Evolutionary conservation across 2,888 invertebrate genomes (phyloP).

Genomic region (Serripes groenlandicus): DNA sequence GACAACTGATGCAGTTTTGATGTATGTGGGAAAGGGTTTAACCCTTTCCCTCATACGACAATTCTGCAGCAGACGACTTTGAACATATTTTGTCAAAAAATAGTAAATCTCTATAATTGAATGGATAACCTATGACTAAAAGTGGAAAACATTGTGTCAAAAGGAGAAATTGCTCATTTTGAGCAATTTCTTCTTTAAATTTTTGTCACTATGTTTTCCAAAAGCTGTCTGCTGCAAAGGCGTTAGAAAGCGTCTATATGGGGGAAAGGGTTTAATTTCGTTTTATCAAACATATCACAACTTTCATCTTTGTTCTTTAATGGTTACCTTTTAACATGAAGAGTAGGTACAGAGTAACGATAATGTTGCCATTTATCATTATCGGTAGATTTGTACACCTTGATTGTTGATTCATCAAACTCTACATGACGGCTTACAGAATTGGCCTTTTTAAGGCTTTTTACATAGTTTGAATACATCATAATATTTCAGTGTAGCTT

Average conservation of each 20-base stretch:
- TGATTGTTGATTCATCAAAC: conserved; percentile 15
- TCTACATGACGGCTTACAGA: conserved; percentile 41
- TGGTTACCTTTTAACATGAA: conserved; percentile 21
- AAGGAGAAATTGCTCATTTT: neutral
- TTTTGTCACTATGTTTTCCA: too few relatives aligned
- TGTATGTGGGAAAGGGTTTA: too few relatives aligned
- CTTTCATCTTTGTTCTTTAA: neutral
- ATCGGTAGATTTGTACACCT: neutral
- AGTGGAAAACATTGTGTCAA: neutral
- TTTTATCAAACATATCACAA: too few relatives aligned
- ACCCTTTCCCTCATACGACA: too few relatives aligned
- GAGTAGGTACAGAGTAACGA: conserved; percentile 7
- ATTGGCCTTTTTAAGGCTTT: conserved; percentile 13
- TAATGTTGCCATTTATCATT: conserved; percentile 17
- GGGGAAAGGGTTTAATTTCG: neutral
- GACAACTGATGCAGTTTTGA: too few relatives aligned
- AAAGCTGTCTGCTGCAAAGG: too few relatives aligned
- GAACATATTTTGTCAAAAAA: too few relatives aligned
- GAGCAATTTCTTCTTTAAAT: too few relatives aligned
- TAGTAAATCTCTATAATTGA: too few relatives aligned
- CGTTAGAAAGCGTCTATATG: neutral
- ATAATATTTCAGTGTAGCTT: neutral
- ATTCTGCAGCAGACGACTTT: too few relatives aligned
- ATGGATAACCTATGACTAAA: too few relatives aligned
- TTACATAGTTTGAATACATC: conserved; percentile 36